phyloP scores from a whole-genome alignment of 2,113 vertebrate species.

The Charadrius vociferus region DNA sequence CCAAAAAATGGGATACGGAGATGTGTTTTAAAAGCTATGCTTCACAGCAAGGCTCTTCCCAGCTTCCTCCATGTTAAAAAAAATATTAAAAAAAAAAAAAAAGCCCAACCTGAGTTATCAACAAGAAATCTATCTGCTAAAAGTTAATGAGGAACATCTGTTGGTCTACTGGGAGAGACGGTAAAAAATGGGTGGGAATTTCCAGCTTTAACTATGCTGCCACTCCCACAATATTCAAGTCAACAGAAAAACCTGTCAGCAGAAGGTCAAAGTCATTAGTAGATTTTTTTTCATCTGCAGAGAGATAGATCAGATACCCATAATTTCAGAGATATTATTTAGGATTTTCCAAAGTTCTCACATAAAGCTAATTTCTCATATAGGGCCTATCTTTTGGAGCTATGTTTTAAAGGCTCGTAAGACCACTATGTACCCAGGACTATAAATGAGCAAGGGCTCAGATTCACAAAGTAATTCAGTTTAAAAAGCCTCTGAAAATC shows the following conservation, averaged over 20 bases:
- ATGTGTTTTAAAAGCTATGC: not conserved
- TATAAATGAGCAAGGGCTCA: not conserved
- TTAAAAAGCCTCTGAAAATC: not conserved
- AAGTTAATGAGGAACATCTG: constrained; percentile 62
- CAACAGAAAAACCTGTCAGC: constrained; percentile 46
- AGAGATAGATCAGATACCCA: constrained; percentile 29
- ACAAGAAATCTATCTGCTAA: constrained; percentile 33
- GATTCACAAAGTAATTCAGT: not conserved
- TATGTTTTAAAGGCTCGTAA: not conserved
- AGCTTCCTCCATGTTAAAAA: not conserved
- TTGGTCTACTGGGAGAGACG: constrained; percentile 10
- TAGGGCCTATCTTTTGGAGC: not conserved
- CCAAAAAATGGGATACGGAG: not conserved
- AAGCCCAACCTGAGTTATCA: constrained; percentile 17
- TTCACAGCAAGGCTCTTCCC: not conserved
- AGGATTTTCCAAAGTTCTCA: constrained; percentile 31
- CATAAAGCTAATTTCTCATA: not conserved
- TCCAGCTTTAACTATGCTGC: constrained; percentile 55
- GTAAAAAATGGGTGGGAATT: constrained; percentile 65
- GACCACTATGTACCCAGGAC: not conserved
- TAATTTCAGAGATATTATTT: constrained; percentile 18
- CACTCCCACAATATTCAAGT: constrained; percentile 44
- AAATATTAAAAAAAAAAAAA: not conserved
- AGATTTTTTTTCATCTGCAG: not conserved
- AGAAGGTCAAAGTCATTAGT: constrained; percentile 48